phyloP scores from a whole-genome alignment of 1,140 invertebrate genomes.

The Drosophila tristis region DNA sequence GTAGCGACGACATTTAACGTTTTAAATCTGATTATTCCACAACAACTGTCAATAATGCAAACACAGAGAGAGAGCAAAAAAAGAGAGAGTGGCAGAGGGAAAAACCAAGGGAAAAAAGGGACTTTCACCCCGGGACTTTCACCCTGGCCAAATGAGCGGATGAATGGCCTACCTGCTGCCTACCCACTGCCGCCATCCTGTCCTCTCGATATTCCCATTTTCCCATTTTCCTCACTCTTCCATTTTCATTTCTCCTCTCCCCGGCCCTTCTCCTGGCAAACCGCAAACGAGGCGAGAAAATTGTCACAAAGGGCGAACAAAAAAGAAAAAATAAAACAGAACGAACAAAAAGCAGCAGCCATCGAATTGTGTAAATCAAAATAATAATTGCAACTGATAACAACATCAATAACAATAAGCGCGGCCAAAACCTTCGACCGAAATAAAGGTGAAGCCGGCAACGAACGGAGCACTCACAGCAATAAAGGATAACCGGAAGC shows the following conservation, averaged over 20 bases:
- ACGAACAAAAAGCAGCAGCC: constrained; percentile 1
- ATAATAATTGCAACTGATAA: constrained; percentile 81
- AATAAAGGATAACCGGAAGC: constrained; percentile 25
- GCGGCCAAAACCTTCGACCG: constrained; percentile 14
- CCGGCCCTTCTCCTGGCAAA: constrained; percentile 22
- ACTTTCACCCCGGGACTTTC: constrained; percentile 17
- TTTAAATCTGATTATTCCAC: constrained; percentile 82
- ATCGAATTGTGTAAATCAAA: constrained; percentile 73
- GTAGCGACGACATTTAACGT: constrained; percentile 76
- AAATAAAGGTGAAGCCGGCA: constrained; percentile 40
- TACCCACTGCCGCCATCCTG: neutral
- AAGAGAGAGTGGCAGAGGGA: neutral
- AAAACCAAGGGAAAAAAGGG: constrained; percentile 8
- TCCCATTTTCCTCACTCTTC: neutral
- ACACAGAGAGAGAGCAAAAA: constrained; percentile 1
- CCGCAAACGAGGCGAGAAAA: constrained; percentile 77
- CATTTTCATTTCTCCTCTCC: neutral
- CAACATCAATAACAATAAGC: constrained; percentile 81
- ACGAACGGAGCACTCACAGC: constrained; percentile 11
- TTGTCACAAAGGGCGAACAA: constrained; percentile 50
- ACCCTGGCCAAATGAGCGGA: constrained; percentile 37
- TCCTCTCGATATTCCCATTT: constrained; percentile 9
- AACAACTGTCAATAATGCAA: constrained; percentile 81
- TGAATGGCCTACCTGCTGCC: constrained; percentile 1
- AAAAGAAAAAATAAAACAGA: constrained; percentile 5